A percentile compares a stretch with the other conserved stretches of the same genome.
These are phyloP conservation scores for Eurystomus glaucurus DNA, from an alignment of 2,797 vertebrate species.

Conservation along the genomic window DNA sequence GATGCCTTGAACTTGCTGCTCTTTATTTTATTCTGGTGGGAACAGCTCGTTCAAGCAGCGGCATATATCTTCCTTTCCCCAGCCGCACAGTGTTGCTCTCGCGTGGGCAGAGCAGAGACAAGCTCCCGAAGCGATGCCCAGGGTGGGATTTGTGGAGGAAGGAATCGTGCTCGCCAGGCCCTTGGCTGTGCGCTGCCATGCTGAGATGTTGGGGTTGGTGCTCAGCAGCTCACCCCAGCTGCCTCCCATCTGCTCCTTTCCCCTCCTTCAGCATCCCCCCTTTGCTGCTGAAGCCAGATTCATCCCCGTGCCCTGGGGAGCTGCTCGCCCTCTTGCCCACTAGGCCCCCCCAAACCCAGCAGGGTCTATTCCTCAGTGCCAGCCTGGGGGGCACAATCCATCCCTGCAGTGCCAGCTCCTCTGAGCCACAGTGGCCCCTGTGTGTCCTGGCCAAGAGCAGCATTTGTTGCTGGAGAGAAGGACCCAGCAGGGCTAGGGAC, in stretches of 20 bases:
- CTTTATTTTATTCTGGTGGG: background rate
- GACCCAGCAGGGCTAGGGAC: background rate
- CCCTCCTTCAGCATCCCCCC: background rate
- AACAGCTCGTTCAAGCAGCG: background rate
- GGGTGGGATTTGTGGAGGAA: background rate
- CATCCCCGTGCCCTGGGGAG: accelerated
- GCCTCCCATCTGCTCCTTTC: background rate
- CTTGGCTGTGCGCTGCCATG: background rate
- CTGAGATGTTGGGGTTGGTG: background rate
- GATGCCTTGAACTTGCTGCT: background rate
- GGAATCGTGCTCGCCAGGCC: background rate
- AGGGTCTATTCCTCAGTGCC: background rate
- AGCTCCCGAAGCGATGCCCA: accelerated
- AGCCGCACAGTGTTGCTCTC: accelerated
- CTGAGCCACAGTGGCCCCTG: background rate
- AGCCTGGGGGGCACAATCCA: background rate
- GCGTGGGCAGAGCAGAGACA: background rate
- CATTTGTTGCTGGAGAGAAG: background rate
- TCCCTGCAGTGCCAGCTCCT: background rate
- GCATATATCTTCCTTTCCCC: background rate
- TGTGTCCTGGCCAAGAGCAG: background rate
- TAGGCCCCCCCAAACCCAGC: background rate
- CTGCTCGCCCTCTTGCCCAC: accelerated
- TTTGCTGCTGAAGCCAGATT: accelerated
- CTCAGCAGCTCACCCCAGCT: background rate